Evolutionary conservation across 1,140 invertebrate genomes (phyloP).

Genomic region (Neuroterus valhalla): DNA sequence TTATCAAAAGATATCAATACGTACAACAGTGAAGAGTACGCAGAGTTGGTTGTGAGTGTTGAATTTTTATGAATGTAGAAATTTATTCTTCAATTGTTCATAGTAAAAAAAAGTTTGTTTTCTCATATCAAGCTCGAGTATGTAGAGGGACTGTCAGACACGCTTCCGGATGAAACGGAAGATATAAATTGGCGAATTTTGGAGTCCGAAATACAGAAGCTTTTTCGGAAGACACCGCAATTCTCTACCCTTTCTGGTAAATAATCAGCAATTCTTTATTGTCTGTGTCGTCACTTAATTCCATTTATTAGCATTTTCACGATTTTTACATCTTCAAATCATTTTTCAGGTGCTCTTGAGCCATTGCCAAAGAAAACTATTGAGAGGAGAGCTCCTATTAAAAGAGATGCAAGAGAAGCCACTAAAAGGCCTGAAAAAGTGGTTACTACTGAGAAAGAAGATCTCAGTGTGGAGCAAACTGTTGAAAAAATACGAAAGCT

Average conservation of each 20-base stretch:
- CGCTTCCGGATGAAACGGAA: background rate
- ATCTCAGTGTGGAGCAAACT: conserved; percentile 63
- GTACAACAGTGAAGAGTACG: conserved; percentile 57
- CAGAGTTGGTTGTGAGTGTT: conserved; percentile 56
- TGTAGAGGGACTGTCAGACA: conserved; percentile 24
- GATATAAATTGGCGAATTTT: conserved; percentile 1
- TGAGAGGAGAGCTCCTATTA: conserved; percentile 32
- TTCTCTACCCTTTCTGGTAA: conserved; percentile 3
- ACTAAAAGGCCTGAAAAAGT: conserved; percentile 63
- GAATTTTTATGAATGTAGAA: background rate
- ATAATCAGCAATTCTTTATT: no score
- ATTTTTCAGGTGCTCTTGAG: conserved; percentile 52
- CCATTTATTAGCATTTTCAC: background rate
- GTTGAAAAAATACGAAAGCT: conserved; percentile 62
- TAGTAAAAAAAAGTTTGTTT: background rate
- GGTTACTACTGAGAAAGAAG: conserved; percentile 54
- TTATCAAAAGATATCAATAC: conserved; percentile 50
- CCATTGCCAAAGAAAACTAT: conserved; percentile 55
- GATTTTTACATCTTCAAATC: conserved; percentile 3
- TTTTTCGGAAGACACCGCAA: conserved; percentile 9
- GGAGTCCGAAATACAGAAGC: background rate
- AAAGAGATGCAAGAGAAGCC: conserved; percentile 45
- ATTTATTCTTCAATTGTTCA: no score
- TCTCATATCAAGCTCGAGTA: conserved; percentile 15
- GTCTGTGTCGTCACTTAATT: background rate